Conservation (phyloP, 2,888 invertebrate genomes). For the Antitype chi region DNA sequence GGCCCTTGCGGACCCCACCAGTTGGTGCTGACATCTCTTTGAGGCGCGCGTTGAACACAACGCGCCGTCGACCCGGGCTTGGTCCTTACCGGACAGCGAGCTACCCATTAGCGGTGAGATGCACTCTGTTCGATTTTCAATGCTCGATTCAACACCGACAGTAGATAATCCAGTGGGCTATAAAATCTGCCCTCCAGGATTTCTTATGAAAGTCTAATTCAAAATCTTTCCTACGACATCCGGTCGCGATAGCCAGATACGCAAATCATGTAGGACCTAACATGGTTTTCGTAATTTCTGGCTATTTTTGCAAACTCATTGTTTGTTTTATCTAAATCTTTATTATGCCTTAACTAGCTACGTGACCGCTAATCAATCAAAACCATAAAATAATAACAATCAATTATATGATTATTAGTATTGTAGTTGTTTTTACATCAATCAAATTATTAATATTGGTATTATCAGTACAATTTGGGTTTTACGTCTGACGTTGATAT, state of each 20-base stretch:
- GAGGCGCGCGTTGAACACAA: too few relatives aligned
- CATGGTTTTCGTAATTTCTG: not conserved
- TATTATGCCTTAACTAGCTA: constrained; percentile 12
- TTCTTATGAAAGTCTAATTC: not conserved
- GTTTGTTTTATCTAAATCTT: constrained; percentile 33
- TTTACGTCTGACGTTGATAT: not conserved
- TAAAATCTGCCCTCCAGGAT: too few relatives aligned
- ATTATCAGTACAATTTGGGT: not conserved
- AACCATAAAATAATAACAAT: constrained; percentile 4
- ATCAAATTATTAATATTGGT: constrained; percentile 20
- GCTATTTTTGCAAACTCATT: not conserved
- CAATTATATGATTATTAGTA: constrained; percentile 22
- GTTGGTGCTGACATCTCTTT: too few relatives aligned
- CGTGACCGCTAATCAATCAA: constrained; percentile 30
- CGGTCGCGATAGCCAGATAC: too few relatives aligned
- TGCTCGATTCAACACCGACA: too few relatives aligned
- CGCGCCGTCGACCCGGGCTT: too few relatives aligned
- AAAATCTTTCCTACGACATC: not conserved
- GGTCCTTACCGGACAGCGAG: too few relatives aligned
- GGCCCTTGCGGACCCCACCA: too few relatives aligned
- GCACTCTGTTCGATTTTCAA: too few relatives aligned
- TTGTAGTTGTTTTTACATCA: not conserved
- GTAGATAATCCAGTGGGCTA: too few relatives aligned
- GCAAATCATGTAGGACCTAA: not conserved
- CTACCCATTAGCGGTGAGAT: too few relatives aligned